Evolutionary conservation across 2,113 vertebrate species (phyloP), one percentile per base, ranked within the genome.

Genomic region (Sclerurus mexicanus): DNA sequence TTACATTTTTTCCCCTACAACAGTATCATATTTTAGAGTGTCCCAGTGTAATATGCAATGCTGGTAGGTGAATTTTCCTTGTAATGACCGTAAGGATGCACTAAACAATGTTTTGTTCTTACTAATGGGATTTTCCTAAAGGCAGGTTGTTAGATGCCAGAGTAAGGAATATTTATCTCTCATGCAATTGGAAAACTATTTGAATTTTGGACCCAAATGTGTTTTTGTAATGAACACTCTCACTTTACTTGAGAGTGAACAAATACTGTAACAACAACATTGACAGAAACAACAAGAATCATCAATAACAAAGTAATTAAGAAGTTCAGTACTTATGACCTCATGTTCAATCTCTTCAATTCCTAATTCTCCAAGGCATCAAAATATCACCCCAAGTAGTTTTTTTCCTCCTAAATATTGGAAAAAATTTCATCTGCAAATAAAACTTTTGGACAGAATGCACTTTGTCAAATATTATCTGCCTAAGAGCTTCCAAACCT

Each of bases 1-100:
- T 14, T 39, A 0, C 2, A 1, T 56, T 28, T 47, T 72, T 52
- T 16, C 0, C 5, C 31, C 44, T 77, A 56, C 5, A 72, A 13
- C 15, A 58, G 4, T 53, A 64, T 47, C 12, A 9, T 80, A 73
- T 69, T 86, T 79, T 64, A 80, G 12, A 30, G 8, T 17, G 14
- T 27, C 14, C 5, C 28, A 18, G 2, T 12, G 15, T 52, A 73
- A 58, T 5, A 73, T 40, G 5, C 10, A 67, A n/a, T 35, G 33
- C 11, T 53, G 37, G 33, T 24, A 81, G 14, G 20, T n/a, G 7
- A 63, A 8, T 46, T 62, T 40, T 47, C 14, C 37, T 50, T 62
- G 10, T 6, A 77, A 84, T 53, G 42, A 69, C n/a, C 14, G 7
- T 12, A 77, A 89, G 31, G 9, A 6, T 28, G 39, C 8, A 13